A percentile compares a stretch with the other conserved stretches of the same genome.
Evolutionary conservation across 1,140 invertebrate species (phyloP).

Genomic region (Teleogryllus occipitalis): DNA sequence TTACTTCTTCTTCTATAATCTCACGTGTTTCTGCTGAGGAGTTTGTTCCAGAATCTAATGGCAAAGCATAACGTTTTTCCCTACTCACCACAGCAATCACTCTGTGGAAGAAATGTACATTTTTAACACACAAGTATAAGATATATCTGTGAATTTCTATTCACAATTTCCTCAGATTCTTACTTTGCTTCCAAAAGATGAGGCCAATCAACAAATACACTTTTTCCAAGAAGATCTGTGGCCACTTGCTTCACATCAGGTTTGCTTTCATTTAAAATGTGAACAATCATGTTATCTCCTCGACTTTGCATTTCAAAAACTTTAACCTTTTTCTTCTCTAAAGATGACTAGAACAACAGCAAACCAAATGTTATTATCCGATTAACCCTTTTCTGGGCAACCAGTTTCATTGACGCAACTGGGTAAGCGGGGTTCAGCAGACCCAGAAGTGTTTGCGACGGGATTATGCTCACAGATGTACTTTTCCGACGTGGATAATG

Average conservation of each 20-base stretch:
- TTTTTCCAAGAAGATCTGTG: slow-evolving; percentile 56
- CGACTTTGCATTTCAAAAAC: slow-evolving; percentile 79
- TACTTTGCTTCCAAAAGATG: slow-evolving; percentile 62
- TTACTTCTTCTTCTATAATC: slow-evolving; percentile 34
- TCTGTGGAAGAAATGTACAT: neutral
- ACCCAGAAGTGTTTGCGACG: no score
- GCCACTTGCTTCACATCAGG: slow-evolving; percentile 41
- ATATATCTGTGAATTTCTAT: no score
- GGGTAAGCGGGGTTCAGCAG: no score
- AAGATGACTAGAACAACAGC: slow-evolving; percentile 25
- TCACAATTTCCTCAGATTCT: neutral
- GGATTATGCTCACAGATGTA: no score
- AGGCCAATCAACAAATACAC: slow-evolving; percentile 79
- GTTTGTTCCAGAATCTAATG: neutral
- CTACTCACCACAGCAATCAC: neutral
- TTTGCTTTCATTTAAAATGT: slow-evolving; percentile 38
- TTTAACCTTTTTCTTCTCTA: slow-evolving; percentile 30
- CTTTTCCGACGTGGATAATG: no score
- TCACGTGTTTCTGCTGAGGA: slow-evolving; percentile 28
- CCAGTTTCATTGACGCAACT: neutral
- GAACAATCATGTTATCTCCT: slow-evolving; percentile 75
- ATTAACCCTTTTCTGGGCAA: neutral
- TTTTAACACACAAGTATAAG: neutral
- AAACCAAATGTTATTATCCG: slow-evolving; percentile 26
- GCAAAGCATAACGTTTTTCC: neutral